Conservation (phyloP, 2,888 invertebrate species). For the Nemotelus pantherinus region DNA sequence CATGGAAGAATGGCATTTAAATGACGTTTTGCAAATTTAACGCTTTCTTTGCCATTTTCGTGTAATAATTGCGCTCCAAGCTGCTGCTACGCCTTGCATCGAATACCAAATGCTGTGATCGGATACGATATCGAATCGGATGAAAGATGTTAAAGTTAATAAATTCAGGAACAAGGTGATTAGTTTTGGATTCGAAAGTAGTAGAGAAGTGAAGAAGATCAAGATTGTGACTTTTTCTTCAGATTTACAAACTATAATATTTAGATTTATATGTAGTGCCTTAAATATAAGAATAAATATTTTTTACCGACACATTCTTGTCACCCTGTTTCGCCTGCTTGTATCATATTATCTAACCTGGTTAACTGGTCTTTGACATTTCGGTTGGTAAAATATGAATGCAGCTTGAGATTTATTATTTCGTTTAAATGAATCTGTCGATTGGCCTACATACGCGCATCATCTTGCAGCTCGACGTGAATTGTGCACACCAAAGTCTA, state of each 20-base stretch:
- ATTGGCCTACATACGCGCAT: slow-evolving; percentile 13
- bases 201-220: too few relatives aligned
- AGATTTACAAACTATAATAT: too few relatives aligned
- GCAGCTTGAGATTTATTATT: slow-evolving; percentile 10
- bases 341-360: background rate
- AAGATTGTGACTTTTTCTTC: too few relatives aligned
- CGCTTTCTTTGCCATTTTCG: slow-evolving; percentile 36
- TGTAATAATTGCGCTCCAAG: slow-evolving; percentile 22
- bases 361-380: slow-evolving; percentile 25
- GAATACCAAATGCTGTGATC: background rate
- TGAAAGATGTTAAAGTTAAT: too few relatives aligned
- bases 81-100: slow-evolving; percentile 18
- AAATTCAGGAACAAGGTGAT: too few relatives aligned
- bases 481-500: background rate
- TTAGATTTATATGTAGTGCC: too few relatives aligned
- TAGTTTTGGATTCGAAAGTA: too few relatives aligned
- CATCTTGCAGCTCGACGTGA: background rate
- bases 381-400: background rate
- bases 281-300: too few relatives aligned
- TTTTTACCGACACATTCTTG: too few relatives aligned
- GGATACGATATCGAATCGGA: background rate
- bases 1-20: slow-evolving; percentile 31
- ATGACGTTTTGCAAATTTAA: slow-evolving; percentile 33
- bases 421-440: slow-evolving; percentile 1
- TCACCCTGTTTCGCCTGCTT: too few relatives aligned